Base-by-base conservation (phyloP, 2,797 vertebrate genomes). In the Eleutherodactylus coqui region DNA sequence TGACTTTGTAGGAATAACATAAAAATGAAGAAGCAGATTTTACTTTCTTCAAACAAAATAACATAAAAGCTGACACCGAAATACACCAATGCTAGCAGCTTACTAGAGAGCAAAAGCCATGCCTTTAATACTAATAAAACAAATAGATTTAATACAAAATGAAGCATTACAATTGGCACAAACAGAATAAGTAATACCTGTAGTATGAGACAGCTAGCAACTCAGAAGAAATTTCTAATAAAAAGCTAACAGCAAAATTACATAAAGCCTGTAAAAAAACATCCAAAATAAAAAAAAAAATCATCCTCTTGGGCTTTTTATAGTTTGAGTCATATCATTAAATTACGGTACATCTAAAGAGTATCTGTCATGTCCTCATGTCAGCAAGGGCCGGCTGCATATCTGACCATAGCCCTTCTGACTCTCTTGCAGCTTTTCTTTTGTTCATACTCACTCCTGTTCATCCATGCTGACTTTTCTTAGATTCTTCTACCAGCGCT, bases 1-100 rank as follows among this genome's bases (percentile, higher is more conserved):
- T 73, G 67, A 73, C 43, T 75, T 81, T 75, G 49, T 75, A 49
- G 21, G 51, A 36, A 69, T 67, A 10, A 82, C 70, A 79, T 58
- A 45, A 34, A 79, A 73, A 55, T 32, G 47, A 82, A 53, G 49
- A 29, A 36, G 49, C 51, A 41, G 34, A 51, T 36, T 38, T 72
- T 72, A 27, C 24, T 41, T 55, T 82, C 14, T 72, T 45, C 36
- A 79, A 34, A 82, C 45, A 19, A 82, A 82, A 77, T 32, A 64
- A 17, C 13, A 14, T 17, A 80, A 62, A 80, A 75, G 73, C 41
- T 36, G 38, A 75, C 32, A 27, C 7, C 34, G 38, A 67, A 64
- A 64, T 21, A 47, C 62, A 45, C 19, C 16, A 75, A 34, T 32
- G 41, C 3, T 60, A 19, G 38, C 38, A 73, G 73, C 67, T 58